Base-by-base conservation (phyloP, 2,113 vertebrate species). In the Zootoca vivipara region DNA sequence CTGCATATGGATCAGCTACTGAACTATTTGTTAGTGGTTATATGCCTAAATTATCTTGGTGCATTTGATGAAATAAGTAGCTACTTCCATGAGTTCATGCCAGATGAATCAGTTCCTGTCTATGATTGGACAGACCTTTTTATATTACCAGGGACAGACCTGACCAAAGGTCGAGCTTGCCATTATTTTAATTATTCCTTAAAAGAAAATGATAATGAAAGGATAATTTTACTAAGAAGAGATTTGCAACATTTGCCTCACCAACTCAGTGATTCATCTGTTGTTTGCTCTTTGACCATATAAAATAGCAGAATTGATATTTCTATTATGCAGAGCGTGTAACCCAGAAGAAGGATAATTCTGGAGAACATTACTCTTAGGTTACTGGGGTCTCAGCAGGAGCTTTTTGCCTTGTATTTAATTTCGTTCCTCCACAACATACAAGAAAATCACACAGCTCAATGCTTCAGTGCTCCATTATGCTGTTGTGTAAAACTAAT, bases 401-500 rank as follows among this genome's bases (percentile, higher is more conserved):
- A 78, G 40, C 0, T 89, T 92, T 93, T 84, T 65, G 79, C 52
- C 18, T 87, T 80, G 35, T 65, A 65, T 82, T 65, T 82, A 64
- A 24, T 81, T 90, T 35, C 52, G 82, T 93, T 24, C 46, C 95
- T 85, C 33, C 78, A 87, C 89, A 28, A 73, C 65, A 1, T 69
- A 67, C 33, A 38, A 87, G 77, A 92, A 86, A 86, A 89, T 88
- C 38, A 62, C 72, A 69, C 10, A 72, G 83, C 70, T 42, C 35
- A n/a, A 33, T 87, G 40, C 42, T 88, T 86, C 88, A 70, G 56
- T 70, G 73, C 42, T 89, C 78, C 7, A 79, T 33, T 83, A 77
- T 87, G 73, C 87, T 92, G 64, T 70, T 90, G 78, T 89, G 82
- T 92, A 87, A 93, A 91, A 92, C 90, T 65, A 33, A 35, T 72